These are phyloP conservation scores for Pavo muticus DNA, from an alignment of 2,113 vertebrate genomes.

Conservation along the genomic window DNA sequence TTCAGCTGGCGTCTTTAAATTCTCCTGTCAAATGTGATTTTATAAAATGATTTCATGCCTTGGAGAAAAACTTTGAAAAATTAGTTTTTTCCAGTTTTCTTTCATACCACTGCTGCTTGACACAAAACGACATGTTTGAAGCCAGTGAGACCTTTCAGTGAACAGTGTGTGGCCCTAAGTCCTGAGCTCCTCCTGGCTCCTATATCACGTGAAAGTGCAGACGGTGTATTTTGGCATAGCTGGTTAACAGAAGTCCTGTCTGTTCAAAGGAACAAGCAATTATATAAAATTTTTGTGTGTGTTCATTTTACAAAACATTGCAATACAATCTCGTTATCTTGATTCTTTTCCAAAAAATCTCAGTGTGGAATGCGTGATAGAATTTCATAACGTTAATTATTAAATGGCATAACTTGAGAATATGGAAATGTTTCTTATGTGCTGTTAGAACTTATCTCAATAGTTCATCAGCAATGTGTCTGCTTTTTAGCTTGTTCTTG, in stretches of 20 bases:
- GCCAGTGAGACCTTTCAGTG: not conserved
- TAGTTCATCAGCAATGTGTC: not conserved
- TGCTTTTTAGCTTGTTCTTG: not conserved
- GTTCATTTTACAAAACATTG: not conserved
- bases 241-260: not conserved
- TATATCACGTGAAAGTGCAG: not conserved
- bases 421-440: not conserved
- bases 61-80: not conserved
- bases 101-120: not conserved
- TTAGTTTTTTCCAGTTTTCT: not conserved
- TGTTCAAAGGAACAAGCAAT: not conserved
- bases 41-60: not conserved
- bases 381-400: not conserved
- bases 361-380: not conserved
- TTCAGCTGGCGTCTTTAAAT: not conserved
- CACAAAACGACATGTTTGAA: not conserved
- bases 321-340: not conserved
- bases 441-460: not conserved
- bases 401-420: not conserved
- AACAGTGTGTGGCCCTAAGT: not conserved
- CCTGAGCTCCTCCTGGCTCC: not conserved
- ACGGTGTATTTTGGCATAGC: not conserved
- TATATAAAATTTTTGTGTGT: not conserved
- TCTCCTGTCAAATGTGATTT: not conserved
- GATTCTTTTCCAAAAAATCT: not conserved